A percentile compares a stretch with the other conserved stretches of the same genome.
Evolutionary conservation across 2,888 invertebrate species (phyloP).

Genomic region (Ethmia dodecea): DNA sequence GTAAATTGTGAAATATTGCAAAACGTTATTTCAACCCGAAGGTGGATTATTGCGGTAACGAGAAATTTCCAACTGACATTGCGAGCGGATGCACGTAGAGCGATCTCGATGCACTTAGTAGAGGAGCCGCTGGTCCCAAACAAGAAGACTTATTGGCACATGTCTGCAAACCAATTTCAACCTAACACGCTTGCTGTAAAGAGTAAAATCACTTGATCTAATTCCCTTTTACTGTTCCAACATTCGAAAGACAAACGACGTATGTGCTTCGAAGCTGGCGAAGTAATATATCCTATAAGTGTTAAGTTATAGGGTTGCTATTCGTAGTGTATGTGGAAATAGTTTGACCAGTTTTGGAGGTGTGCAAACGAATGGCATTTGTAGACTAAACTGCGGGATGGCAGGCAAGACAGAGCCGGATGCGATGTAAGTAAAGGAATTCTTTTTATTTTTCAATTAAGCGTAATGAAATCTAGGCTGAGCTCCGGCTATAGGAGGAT

Average conservation of each 20-base stretch:
- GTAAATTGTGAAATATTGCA: slow-evolving; percentile 60
- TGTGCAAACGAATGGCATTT: slow-evolving; percentile 37
- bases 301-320: slow-evolving; percentile 16
- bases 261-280: no score
- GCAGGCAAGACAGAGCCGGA: slow-evolving; percentile 48
- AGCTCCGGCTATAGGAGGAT: slow-evolving; percentile 21
- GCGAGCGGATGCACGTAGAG: slow-evolving; percentile 65
- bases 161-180: neutral
- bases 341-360: slow-evolving; percentile 18
- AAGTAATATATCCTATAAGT: no score
- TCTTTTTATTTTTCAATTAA: slow-evolving; percentile 64
- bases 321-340: neutral
- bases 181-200: no score
- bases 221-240: slow-evolving; percentile 1
- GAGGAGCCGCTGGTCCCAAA: slow-evolving; percentile 27
- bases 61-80: slow-evolving; percentile 71
- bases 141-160: slow-evolving; percentile 27
- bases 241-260: slow-evolving; percentile 23
- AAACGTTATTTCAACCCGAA: slow-evolving; percentile 49
- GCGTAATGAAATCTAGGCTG: slow-evolving; percentile 51
- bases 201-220: no score
- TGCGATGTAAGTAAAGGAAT: slow-evolving; percentile 58
- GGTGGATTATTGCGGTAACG: slow-evolving; percentile 71
- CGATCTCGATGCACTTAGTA: slow-evolving; percentile 70
- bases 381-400: slow-evolving; percentile 57